phyloP scores from a whole-genome alignment of 2,797 vertebrate genomes.

The Petrocephalus schoutedeni region DNA sequence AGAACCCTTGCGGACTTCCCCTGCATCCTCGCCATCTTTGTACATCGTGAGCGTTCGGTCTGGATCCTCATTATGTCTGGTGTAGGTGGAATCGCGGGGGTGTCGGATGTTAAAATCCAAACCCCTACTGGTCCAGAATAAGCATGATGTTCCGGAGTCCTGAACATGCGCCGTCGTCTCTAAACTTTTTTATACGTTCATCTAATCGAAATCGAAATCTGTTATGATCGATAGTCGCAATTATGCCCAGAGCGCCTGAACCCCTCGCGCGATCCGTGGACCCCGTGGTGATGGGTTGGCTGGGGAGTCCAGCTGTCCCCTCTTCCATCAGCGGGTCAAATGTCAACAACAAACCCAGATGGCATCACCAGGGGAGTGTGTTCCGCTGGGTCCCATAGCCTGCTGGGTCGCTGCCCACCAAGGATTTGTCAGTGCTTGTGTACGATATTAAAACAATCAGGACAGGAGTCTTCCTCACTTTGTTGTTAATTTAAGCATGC shows the following conservation, averaged over 20 bases:
- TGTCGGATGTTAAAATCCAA: background rate
- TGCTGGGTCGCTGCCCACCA: background rate
- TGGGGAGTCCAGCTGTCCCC: background rate
- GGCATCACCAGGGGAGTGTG: background rate
- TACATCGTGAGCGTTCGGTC: background rate
- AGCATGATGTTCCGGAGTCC: background rate
- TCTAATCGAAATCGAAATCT: background rate
- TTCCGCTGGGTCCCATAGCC: background rate
- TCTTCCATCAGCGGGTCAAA: background rate
- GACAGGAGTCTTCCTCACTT: background rate
- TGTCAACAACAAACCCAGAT: background rate
- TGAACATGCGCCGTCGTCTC: background rate
- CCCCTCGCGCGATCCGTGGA: background rate
- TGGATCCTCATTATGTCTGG: background rate
- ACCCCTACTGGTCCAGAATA: constrained; percentile 6
- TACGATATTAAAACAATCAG: background rate
- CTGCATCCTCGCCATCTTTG: background rate
- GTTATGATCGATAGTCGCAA: background rate
- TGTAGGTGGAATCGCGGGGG: background rate
- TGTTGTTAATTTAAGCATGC: background rate
- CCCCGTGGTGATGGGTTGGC: background rate
- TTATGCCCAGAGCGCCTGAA: background rate
- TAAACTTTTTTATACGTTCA: background rate
- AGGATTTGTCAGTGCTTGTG: background rate
- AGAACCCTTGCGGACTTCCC: background rate